These are phyloP conservation scores for Pipistrellus pygmaeus DNA, from an alignment of 2,797 vertebrate species.

Conservation along the genomic window DNA sequence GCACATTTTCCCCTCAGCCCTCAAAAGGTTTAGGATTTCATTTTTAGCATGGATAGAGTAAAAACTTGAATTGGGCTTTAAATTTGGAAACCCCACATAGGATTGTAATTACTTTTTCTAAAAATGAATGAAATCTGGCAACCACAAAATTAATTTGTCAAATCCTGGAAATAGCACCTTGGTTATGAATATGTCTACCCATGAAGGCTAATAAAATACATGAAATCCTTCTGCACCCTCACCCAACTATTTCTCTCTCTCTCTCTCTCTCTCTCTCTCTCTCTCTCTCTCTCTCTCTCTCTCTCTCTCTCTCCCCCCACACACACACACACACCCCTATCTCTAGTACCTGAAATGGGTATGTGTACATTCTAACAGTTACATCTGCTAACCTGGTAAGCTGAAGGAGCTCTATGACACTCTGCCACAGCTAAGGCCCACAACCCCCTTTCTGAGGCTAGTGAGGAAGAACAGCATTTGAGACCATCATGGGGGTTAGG, in stretches of 20 bases:
- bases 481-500: not conserved
- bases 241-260: no score
- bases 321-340: no score
- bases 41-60: constrained; percentile 54
- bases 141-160: constrained; percentile 61
- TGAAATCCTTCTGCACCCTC: not conserved
- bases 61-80: constrained; percentile 49
- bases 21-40: constrained; percentile 5
- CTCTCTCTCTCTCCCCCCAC: no score
- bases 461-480: not conserved
- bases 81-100: constrained; percentile 64
- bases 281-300: no score
- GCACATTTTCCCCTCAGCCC: not conserved
- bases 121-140: constrained; percentile 67
- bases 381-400: not conserved
- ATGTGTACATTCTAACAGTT: not conserved
- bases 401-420: fast-evolving
- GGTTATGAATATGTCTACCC: constrained; percentile 25
- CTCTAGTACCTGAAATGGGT: not conserved
- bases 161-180: constrained; percentile 54
- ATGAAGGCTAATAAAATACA: constrained; percentile 27
- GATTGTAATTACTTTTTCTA: constrained; percentile 42
- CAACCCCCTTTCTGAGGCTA: not conserved
- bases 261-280: no score
- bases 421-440: not conserved